These are phyloP conservation scores for Cinclus cinclus DNA, from an alignment of 2,113 vertebrate species.

Conservation along the genomic window DNA sequence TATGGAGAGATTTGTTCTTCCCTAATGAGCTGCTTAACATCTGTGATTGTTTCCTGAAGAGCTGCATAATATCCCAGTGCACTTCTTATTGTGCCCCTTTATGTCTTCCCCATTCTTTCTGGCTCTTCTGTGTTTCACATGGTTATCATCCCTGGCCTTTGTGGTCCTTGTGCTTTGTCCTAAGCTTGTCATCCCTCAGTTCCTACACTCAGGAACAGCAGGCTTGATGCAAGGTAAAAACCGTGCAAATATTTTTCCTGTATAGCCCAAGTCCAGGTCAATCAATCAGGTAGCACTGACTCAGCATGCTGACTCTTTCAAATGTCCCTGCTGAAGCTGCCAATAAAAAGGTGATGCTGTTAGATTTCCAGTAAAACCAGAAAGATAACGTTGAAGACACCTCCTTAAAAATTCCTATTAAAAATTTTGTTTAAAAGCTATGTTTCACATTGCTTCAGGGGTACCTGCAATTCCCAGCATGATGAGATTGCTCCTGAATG, in stretches of 20 bases:
- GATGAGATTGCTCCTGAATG: neutral
- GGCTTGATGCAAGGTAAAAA: neutral
- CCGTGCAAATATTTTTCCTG: neutral
- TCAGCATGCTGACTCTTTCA: neutral
- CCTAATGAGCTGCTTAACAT: neutral
- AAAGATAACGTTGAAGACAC: neutral
- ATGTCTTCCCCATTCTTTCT: neutral
- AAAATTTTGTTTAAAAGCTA: neutral
- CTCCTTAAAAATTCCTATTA: neutral
- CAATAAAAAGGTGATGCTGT: neutral
- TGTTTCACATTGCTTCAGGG: neutral
- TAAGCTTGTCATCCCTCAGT: neutral
- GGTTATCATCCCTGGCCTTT: neutral
- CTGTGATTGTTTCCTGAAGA: conserved; percentile 10
- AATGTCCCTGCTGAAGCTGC: neutral
- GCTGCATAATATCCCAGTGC: neutral
- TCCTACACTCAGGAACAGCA: neutral
- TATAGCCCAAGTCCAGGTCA: neutral
- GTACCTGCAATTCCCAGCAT: neutral
- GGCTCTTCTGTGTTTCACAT: neutral
- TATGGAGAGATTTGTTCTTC: neutral
- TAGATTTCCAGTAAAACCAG: neutral
- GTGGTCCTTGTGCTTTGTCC: neutral
- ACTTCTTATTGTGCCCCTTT: neutral
- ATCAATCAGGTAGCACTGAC: neutral